These are phyloP conservation scores for Nebria salina DNA, from an alignment of 2,888 invertebrate species.

Conservation along the genomic window DNA sequence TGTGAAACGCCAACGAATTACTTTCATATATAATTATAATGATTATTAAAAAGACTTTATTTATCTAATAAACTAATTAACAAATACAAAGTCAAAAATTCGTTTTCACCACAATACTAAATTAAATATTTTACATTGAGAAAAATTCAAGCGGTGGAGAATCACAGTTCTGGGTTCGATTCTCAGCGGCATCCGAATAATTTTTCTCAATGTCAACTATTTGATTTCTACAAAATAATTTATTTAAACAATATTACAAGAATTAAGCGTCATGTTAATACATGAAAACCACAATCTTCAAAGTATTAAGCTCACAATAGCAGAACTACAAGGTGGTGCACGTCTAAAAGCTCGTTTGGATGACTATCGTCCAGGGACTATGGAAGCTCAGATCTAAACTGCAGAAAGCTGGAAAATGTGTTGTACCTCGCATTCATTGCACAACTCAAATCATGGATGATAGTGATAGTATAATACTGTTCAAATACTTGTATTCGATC, in stretches of 20 bases:
- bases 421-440: neutral
- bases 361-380: constrained; percentile 8
- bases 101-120: too few relatives aligned
- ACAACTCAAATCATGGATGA: constrained; percentile 9
- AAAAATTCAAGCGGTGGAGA: too few relatives aligned
- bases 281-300: neutral
- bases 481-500: constrained; percentile 6
- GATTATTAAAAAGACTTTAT: too few relatives aligned
- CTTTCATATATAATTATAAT: too few relatives aligned
- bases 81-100: too few relatives aligned
- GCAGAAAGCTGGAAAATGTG: neutral
- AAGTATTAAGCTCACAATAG: neutral
- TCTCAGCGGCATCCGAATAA: too few relatives aligned
- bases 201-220: too few relatives aligned
- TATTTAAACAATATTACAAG: neutral
- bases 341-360: constrained; percentile 3
- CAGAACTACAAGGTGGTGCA: neutral
- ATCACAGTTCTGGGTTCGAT: too few relatives aligned
- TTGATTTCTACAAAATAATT: too few relatives aligned
- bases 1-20: neutral
- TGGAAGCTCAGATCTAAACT: neutral
- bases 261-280: neutral
- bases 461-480: neutral
- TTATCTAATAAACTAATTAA: too few relatives aligned
- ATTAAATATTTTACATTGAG: too few relatives aligned